These are phyloP conservation scores for Sebastes aleutianus DNA, from an alignment of 2,797 vertebrate species.

Conservation along the genomic window DNA sequence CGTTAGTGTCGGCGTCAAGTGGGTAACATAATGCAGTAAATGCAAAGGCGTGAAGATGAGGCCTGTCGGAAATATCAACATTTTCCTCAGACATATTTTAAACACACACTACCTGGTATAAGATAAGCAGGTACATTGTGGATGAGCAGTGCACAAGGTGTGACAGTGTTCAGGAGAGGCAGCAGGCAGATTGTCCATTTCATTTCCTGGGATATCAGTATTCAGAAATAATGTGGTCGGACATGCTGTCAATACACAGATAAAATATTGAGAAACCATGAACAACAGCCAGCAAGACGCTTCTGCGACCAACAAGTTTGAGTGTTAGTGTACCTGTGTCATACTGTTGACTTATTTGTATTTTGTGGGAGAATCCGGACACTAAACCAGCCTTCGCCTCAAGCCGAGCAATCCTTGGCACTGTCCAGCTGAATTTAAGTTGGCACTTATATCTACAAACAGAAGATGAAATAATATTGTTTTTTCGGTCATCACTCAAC, in stretches of 20 bases:
- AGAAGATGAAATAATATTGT: neutral
- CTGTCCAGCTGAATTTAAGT: constrained; percentile 69
- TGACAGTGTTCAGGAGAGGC: constrained; percentile 65
- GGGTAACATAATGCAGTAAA: no score
- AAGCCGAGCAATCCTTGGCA: constrained; percentile 19
- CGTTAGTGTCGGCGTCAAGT: no score
- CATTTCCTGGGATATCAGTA: constrained; percentile 26
- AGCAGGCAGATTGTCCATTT: constrained; percentile 4
- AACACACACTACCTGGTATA: neutral
- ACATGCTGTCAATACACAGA: constrained; percentile 24
- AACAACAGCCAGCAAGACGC: neutral
- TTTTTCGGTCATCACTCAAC: no score
- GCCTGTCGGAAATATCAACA: no score
- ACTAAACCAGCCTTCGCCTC: neutral
- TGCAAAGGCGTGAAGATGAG: no score
- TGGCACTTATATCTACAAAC: constrained; percentile 66
- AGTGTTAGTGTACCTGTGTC: constrained; percentile 22
- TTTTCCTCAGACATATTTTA: no score
- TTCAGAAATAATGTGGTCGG: constrained; percentile 26
- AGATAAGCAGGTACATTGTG: constrained; percentile 66
- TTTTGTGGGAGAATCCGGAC: constrained; percentile 67
- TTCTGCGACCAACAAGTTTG: no score
- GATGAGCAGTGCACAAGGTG: constrained; percentile 59
- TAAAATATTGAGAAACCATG: neutral
- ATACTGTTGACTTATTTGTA: neutral